Evolutionary conservation across 2,113 vertebrate genomes (phyloP).

Genomic region (Scortum barcoo): DNA sequence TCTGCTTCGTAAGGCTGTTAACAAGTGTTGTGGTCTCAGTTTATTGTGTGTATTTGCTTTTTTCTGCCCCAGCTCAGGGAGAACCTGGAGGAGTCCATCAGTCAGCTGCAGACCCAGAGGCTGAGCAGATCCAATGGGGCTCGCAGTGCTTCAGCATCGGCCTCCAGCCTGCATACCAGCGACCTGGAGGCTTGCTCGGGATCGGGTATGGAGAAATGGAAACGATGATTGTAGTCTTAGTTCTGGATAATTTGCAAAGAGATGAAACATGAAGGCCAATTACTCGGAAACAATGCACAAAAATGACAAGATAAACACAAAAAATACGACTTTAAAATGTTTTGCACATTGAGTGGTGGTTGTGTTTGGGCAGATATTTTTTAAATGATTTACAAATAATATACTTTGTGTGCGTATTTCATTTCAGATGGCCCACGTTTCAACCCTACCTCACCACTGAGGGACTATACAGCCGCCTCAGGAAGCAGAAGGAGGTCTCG

Average conservation of each 20-base stretch:
- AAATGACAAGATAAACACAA: not conserved
- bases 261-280: not conserved
- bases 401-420: not conserved
- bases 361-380: not conserved
- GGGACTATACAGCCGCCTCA: conserved; percentile 78
- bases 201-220: conserved; percentile 81
- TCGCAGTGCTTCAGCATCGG: conserved; percentile 88
- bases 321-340: not conserved
- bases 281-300: not conserved
- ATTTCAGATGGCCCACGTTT: conserved; percentile 85
- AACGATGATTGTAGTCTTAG: not conserved
- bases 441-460: conserved; percentile 90
- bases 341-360: not conserved
- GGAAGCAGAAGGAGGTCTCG: conserved; percentile 84
- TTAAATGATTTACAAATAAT: too few species aligned
- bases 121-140: conserved; percentile 76
- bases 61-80: conserved; percentile 89
- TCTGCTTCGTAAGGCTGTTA: not conserved
- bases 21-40: not conserved
- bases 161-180: conserved; percentile 90
- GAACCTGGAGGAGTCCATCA: conserved; percentile 91
- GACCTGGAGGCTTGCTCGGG: conserved; percentile 86
- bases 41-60: conserved; percentile 13
- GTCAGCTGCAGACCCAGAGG: conserved; percentile 88
- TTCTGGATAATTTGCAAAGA: not conserved